phyloP scores from a whole-genome alignment of 2,113 vertebrate genomes.

The Sceloporus tristichus region DNA sequence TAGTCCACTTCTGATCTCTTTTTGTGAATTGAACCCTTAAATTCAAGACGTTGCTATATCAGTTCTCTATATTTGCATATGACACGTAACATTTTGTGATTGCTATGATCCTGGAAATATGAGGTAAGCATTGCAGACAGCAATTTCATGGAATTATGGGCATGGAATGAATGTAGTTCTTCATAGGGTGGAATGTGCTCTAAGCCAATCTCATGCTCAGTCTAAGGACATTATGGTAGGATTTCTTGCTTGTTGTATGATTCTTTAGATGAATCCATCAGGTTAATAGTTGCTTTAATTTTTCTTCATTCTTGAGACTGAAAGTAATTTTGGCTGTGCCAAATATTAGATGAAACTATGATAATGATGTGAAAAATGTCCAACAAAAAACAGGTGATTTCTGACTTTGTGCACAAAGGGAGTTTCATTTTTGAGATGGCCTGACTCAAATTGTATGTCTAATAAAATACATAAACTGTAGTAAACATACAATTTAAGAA shows the following conservation, averaged over 20 bases:
- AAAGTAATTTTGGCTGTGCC: not conserved
- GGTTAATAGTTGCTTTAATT: not conserved
- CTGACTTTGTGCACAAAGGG: not conserved
- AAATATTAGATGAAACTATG: not conserved
- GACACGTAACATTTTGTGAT: not conserved
- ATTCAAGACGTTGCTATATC: not conserved
- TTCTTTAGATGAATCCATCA: not conserved
- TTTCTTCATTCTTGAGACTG: not conserved
- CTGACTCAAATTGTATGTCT: not conserved
- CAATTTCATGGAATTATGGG: conserved; percentile 6
- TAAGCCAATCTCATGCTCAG: not conserved
- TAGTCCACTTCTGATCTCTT: not conserved
- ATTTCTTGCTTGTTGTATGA: not conserved
- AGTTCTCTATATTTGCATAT: not conserved
- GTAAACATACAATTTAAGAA: too few relatives aligned
- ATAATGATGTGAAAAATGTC: not conserved
- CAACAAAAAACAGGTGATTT: not conserved
- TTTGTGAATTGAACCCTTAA: not conserved
- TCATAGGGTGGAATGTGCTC: not conserved
- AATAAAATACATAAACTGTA: not conserved
- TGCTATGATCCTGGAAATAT: too few relatives aligned
- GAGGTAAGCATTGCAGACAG: not conserved
- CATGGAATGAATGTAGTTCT: not conserved
- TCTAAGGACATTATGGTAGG: not conserved
- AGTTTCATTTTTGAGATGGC: not conserved